Percentiles rank a stretch among this genome's conserved stretches.
Evolutionary conservation across 1,140 invertebrate genomes (phyloP).

Genomic region (Caenorhabditis briggsae): DNA sequence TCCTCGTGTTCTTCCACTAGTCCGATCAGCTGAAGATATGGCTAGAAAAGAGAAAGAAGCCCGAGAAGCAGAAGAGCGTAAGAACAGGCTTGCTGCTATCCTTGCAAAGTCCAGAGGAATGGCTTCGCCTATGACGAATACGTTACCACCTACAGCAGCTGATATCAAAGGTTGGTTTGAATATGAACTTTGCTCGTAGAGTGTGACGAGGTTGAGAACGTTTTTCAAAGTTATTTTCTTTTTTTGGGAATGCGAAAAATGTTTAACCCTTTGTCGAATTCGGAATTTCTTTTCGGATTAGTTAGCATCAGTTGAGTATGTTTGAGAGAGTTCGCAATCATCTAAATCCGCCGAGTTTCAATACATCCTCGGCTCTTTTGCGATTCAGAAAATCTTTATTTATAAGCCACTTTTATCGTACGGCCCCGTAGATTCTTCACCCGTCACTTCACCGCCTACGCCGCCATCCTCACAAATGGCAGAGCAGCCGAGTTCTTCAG

Average conservation of each 20-base stretch:
- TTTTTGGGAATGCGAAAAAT: slow-evolving; percentile 45
- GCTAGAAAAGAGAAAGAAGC: slow-evolving; percentile 34
- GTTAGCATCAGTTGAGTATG: not conserved
- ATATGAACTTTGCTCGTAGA: not conserved
- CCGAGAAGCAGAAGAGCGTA: slow-evolving; percentile 7
- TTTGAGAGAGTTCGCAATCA: not conserved
- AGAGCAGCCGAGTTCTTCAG: slow-evolving; percentile 10
- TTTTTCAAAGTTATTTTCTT: not conserved
- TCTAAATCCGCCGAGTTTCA: too few species aligned
- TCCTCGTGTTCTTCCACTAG: slow-evolving; percentile 33
- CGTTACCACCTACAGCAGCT: slow-evolving; percentile 15
- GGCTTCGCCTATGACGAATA: slow-evolving; percentile 44
- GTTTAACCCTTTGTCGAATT: slow-evolving; percentile 36
- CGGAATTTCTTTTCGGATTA: not conserved
- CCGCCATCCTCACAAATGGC: not conserved
- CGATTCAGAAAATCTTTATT: not conserved
- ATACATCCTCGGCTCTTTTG: too few species aligned
- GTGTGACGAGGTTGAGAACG: not conserved
- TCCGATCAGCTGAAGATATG: slow-evolving; percentile 32
- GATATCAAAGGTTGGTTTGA: slow-evolving; percentile 36
- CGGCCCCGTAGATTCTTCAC: slow-evolving; percentile 31
- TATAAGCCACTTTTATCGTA: not conserved
- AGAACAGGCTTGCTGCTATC: slow-evolving; percentile 22
- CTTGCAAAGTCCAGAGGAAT: slow-evolving; percentile 36
- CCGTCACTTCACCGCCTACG: slow-evolving; percentile 39